Percentiles rank a stretch among this genome's conserved stretches.
Conservation (phyloP, 2,888 invertebrate species). For the Harpagoxenus sublaevis region DNA sequence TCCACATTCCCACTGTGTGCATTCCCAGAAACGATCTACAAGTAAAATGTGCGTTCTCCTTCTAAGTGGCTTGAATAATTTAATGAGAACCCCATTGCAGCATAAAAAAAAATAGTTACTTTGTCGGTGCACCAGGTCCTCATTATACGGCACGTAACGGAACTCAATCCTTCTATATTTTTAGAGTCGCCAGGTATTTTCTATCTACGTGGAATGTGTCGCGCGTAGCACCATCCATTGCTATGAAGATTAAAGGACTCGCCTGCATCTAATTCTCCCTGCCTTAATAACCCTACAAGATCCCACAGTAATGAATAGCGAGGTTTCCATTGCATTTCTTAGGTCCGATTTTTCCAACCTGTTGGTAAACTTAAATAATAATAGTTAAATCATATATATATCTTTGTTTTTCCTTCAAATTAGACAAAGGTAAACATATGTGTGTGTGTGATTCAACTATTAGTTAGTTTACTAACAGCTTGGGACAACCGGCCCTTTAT, state of each 20-base stretch:
- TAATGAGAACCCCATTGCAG: neutral
- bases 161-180: conserved; percentile 53
- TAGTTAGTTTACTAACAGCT: too few species aligned
- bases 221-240: neutral
- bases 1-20: neutral
- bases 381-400: too few species aligned
- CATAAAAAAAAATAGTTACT: conserved; percentile 47
- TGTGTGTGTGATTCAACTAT: too few species aligned
- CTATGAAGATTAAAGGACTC: neutral
- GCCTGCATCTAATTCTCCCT: neutral
- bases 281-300: neutral
- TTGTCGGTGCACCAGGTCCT: conserved; percentile 52
- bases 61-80: conserved; percentile 40
- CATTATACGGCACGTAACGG: conserved; percentile 59
- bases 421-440: too few species aligned
- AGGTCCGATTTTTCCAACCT: too few species aligned
- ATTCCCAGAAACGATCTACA: conserved; percentile 4
- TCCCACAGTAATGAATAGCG: neutral
- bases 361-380: too few species aligned
- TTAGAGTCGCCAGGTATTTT: conserved; percentile 20
- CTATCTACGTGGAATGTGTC: conserved; percentile 23
- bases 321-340: neutral
- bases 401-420: too few species aligned
- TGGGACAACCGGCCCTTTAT: too few species aligned
- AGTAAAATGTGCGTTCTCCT: conserved; percentile 5